Conservation (phyloP, 2,888 invertebrate genomes). For the Ormyrus pomaceus region DNA sequence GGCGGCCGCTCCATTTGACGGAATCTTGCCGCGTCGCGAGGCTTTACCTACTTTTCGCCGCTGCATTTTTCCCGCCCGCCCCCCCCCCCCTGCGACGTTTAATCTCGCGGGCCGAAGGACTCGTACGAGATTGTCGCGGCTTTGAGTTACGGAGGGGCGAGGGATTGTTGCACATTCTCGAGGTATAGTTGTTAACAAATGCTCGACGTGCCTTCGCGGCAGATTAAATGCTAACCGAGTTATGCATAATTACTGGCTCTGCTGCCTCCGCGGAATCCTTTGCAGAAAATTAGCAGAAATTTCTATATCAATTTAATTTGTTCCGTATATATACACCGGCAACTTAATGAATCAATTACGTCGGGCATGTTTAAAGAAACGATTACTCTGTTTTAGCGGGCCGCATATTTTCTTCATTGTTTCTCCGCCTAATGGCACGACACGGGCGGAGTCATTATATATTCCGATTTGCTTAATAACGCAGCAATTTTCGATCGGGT, state of each 20-base stretch:
- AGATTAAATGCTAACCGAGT: not conserved
- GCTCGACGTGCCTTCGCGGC: not conserved
- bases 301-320: not conserved
- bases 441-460: not conserved
- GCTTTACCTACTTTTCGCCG: conserved; percentile 20
- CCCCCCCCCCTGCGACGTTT: not conserved
- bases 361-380: too few species aligned
- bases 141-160: too few species aligned
- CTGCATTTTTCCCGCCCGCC: not conserved
- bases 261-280: not conserved
- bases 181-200: conserved; percentile 1
- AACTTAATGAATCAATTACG: too few species aligned
- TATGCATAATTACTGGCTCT: not conserved
- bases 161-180: too few species aligned
- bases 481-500: conserved; percentile 19
- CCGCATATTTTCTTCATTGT: not conserved
- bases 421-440: not conserved
- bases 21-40: conserved; percentile 38
- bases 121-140: not conserved
- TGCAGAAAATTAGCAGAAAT: not conserved
- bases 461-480: conserved; percentile 37
- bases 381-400: not conserved
- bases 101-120: conserved; percentile 18
- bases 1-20: conserved; percentile 49
- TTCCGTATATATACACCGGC: too few species aligned